Conservation (phyloP, 2,797 vertebrate genomes). For the Manis pentadactyla region DNA sequence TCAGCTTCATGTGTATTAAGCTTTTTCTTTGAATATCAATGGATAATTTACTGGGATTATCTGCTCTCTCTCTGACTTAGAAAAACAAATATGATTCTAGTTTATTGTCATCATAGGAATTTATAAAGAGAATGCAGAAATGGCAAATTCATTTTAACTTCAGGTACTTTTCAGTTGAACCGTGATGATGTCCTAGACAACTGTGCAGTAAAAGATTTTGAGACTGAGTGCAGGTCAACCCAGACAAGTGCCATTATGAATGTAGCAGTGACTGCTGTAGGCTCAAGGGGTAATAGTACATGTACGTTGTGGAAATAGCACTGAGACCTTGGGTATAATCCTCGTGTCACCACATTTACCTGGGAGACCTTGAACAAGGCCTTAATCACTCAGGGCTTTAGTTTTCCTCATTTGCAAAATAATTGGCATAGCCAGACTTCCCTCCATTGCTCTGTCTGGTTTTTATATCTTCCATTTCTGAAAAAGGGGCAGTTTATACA, state of each 20-base stretch:
- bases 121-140: background rate
- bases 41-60: slow-evolving; percentile 1
- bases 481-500: background rate
- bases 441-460: background rate
- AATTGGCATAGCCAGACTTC: background rate
- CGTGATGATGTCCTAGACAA: background rate
- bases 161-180: background rate
- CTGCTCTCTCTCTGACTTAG: background rate
- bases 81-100: background rate
- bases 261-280: background rate
- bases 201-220: background rate
- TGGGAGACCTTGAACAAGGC: background rate
- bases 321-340: background rate
- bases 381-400: background rate
- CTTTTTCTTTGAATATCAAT: background rate
- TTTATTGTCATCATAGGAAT: background rate
- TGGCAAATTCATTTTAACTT: background rate
- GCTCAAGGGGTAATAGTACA: background rate
- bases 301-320: background rate
- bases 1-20: slow-evolving; percentile 7
- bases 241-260: background rate
- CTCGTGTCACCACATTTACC: background rate
- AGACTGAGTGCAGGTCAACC: background rate
- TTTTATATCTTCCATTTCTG: background rate
- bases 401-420: background rate